These are phyloP conservation scores for Oryzias sinensis DNA, from an alignment of 2,797 vertebrate species.

Conservation along the genomic window DNA sequence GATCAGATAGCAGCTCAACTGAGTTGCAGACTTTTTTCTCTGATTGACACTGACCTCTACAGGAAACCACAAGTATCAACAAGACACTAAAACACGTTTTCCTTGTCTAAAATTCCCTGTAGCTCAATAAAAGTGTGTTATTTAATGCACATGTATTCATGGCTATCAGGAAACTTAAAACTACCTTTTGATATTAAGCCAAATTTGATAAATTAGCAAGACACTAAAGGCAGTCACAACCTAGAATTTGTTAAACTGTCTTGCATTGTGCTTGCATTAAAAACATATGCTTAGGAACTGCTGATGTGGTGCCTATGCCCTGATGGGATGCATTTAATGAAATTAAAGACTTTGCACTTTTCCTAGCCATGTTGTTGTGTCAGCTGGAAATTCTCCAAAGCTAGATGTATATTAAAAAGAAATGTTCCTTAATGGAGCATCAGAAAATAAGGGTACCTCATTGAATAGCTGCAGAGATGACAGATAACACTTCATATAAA, in stretches of 20 bases:
- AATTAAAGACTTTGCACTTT: constrained; percentile 11
- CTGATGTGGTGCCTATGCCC: background rate
- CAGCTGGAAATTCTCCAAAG: constrained; percentile 13
- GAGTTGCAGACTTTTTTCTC: background rate
- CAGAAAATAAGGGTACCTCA: too few relatives aligned
- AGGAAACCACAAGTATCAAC: constrained; percentile 27
- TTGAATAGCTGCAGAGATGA: too few relatives aligned
- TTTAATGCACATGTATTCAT: too few relatives aligned
- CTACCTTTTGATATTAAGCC: too few relatives aligned
- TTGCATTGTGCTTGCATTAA: background rate
- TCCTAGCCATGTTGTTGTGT: background rate
- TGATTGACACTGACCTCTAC: constrained; percentile 64
- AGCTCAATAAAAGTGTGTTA: too few relatives aligned
- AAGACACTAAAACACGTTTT: too few relatives aligned
- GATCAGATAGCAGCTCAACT: background rate
- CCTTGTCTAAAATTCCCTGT: too few relatives aligned
- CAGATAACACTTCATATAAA: too few relatives aligned
- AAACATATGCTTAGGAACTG: background rate
- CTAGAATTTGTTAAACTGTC: background rate
- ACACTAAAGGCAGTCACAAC: background rate
- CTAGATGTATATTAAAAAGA: background rate
- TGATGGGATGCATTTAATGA: constrained; percentile 1
- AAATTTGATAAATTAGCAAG: too few relatives aligned
- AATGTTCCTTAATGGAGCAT: background rate
- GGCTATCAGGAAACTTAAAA: too few relatives aligned